Evolutionary conservation across 2,888 invertebrate genomes (phyloP).

Genomic region (Drosophila kanekoi): DNA sequence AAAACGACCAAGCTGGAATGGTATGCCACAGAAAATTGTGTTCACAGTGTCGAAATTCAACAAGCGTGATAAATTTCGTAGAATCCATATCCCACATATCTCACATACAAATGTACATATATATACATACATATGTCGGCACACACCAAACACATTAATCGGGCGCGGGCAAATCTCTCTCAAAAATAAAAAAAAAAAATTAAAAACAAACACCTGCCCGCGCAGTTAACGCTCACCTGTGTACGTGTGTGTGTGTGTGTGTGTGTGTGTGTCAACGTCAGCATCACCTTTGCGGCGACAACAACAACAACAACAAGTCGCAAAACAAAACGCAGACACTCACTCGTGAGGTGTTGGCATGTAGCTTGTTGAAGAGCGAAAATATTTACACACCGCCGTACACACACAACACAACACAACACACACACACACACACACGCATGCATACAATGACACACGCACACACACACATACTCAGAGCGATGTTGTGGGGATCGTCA

Average conservation of each 20-base stretch:
- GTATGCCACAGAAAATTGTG: conserved; percentile 24
- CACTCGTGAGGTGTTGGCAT: conserved; percentile 56
- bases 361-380: conserved; percentile 41
- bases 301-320: conserved; percentile 23
- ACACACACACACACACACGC: conserved; percentile 21
- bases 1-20: conserved; percentile 32
- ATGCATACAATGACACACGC: conserved; percentile 26
- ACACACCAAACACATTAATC: conserved; percentile 37
- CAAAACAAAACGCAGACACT: conserved; percentile 46
- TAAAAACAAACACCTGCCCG: conserved; percentile 63
- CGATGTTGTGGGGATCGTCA: conserved; percentile 20
- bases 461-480: conserved; percentile 16
- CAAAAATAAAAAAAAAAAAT: conserved; percentile 72
- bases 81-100: conserved; percentile 32
- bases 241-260: no score
- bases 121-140: background rate
- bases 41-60: conserved; percentile 58
- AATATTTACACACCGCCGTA: conserved; percentile 58
- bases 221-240: conserved; percentile 26
- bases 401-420: conserved; percentile 22
- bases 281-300: conserved; percentile 61
- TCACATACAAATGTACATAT: background rate
- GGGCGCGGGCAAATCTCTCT: conserved; percentile 49
- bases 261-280: conserved; percentile 42
- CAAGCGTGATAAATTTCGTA: conserved; percentile 57